Base-by-base conservation (phyloP, 2,888 invertebrate species). In the Molorchus minor region DNA sequence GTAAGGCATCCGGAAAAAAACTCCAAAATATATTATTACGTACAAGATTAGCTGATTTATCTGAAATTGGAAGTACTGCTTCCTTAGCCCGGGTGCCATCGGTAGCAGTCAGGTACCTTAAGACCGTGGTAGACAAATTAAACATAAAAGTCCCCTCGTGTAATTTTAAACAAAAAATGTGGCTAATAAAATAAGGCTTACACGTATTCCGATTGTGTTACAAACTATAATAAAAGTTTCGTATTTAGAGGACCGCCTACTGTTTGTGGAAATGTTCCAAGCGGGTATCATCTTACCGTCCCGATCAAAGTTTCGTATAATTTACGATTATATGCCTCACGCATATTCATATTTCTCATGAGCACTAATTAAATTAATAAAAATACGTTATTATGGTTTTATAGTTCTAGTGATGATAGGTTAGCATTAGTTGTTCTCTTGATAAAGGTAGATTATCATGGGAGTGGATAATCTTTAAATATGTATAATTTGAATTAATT, bases 201-300 rank as follows among this genome's bases (percentile, higher is more conserved):
- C 70, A 71, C 64, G 68, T 68, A 67, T 67, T 64, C 67, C 66
- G 65, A 65, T 66, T 66, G 64, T 69, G 67, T 67, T 68, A 67
- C 66, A 64, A 68, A 67, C 65, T 66, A 66, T 69, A 72, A 73
- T 72, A 74, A 74, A 73, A 72, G 70, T 71, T 71, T 71, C 72
- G 62, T 71, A 70, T 72, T 70, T 67, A 61, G 67, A 45, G 67
- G 71, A 66, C 71, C 72, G 70, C 76, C 75, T 66, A 68, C 71
- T 56, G 75, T 44, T 68, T 60, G 59, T 61, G 62, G 58, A 71
- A 67, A 67, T 70, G 70, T 71, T 71, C 73, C 72, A 62, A 67
- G 73, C 66, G 60, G 71, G 74, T 75, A 71, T 76, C 76, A 73
- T 61, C 72, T 75, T 75, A 75, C 77, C 70, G 70, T 73, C 70